These are phyloP conservation scores for Aphaenogaster ashmeadi DNA, from an alignment of 1,140 invertebrate genomes.

Conservation along the genomic window DNA sequence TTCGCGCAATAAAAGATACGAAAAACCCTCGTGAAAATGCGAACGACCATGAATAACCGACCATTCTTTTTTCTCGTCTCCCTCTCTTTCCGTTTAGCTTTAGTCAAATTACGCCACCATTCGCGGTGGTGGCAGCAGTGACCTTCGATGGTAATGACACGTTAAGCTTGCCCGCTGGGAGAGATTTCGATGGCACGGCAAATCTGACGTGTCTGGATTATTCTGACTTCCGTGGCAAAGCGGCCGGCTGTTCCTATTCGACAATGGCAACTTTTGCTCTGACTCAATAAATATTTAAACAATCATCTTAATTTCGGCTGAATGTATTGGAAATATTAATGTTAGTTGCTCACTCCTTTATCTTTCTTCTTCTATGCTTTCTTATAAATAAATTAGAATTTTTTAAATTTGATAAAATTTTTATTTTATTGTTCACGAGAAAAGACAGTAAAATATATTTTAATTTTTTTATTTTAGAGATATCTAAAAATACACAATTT, in stretches of 20 bases:
- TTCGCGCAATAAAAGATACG: slow-evolving; percentile 75
- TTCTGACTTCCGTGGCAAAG: slow-evolving; percentile 39
- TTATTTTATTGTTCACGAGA: neutral
- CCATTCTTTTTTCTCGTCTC: slow-evolving; percentile 36
- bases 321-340: neutral
- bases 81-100: slow-evolving; percentile 58
- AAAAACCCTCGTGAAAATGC: slow-evolving; percentile 67
- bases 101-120: slow-evolving; percentile 82
- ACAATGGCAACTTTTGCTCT: slow-evolving; percentile 29
- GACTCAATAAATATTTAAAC: slow-evolving; percentile 26
- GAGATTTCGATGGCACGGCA: slow-evolving; percentile 57
- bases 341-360: neutral
- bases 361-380: neutral
- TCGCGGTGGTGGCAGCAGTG: slow-evolving; percentile 52
- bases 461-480: neutral
- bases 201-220: slow-evolving; percentile 66
- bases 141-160: slow-evolving; percentile 75
- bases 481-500: neutral
- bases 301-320: neutral
- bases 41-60: slow-evolving; percentile 63
- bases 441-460: neutral
- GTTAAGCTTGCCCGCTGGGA: slow-evolving; percentile 72
- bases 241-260: slow-evolving; percentile 46
- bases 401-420: neutral
- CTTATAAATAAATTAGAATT: neutral